phyloP scores from a whole-genome alignment of 2,797 vertebrate genomes.

The Gastrophryne carolinensis region DNA sequence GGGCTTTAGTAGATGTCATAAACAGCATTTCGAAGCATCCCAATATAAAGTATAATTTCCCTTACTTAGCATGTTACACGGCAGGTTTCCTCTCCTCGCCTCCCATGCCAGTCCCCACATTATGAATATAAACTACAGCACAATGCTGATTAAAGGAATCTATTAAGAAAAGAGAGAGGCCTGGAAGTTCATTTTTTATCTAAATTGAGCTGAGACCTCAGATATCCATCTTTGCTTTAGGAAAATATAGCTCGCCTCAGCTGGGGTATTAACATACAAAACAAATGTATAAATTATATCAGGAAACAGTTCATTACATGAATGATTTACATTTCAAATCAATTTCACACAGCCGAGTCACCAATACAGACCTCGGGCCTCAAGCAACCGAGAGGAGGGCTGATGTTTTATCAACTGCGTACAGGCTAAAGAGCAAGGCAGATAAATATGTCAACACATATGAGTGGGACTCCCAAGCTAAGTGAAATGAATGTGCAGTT shows the following conservation, averaged over 20 bases:
- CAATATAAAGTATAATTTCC: no score
- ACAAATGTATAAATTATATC: constrained; percentile 36
- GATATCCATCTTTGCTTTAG: constrained; percentile 22
- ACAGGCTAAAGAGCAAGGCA: not conserved
- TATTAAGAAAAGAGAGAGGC: constrained; percentile 20
- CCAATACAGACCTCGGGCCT: not conserved
- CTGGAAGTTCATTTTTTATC: constrained; percentile 34
- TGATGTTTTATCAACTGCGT: not conserved
- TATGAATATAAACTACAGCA: constrained; percentile 16
- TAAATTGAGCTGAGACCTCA: not conserved
- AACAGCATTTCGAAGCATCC: no score
- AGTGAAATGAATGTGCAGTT: no score
- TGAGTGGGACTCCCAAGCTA: no score
- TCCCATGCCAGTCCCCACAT: not conserved
- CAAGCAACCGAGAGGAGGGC: not conserved
- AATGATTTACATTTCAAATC: constrained; percentile 38
- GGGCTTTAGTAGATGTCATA: no score
- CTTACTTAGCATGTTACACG: not conserved
- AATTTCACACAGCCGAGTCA: constrained; percentile 16
- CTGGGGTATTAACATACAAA: constrained; percentile 26
- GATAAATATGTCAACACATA: not conserved
- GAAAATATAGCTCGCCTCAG: constrained; percentile 18
- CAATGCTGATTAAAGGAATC: constrained; percentile 28
- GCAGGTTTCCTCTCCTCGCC: not conserved
- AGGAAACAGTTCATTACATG: constrained; percentile 38